Conservation (phyloP, 2,797 vertebrate genomes). For the Babyrousa celebensis region DNA sequence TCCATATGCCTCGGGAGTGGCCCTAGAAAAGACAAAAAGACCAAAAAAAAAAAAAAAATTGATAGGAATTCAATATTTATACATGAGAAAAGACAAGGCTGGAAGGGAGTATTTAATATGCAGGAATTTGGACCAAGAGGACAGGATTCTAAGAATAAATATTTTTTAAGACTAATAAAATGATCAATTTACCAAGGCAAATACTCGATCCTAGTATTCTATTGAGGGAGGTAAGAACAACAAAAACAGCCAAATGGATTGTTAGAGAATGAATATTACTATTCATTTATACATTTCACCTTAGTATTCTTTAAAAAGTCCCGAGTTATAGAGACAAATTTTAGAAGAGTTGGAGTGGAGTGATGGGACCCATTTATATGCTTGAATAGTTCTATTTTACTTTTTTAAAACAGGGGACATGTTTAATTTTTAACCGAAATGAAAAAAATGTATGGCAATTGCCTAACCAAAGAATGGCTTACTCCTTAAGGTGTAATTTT, state of each 20-base stretch:
- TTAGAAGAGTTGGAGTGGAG: constrained; percentile 28
- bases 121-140: neutral
- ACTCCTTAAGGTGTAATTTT: constrained; percentile 40
- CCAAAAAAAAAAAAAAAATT: neutral
- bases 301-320: constrained; percentile 65
- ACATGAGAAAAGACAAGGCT: constrained; percentile 28
- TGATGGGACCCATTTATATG: constrained; percentile 1
- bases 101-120: neutral
- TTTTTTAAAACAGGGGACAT: constrained; percentile 18
- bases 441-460: constrained; percentile 3
- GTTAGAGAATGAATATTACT: constrained; percentile 10
- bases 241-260: neutral
- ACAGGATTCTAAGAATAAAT: constrained; percentile 26
- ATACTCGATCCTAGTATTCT: constrained; percentile 45
- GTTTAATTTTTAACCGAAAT: constrained; percentile 63
- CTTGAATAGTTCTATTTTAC: constrained; percentile 38
- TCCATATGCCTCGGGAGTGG: no score
- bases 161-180: constrained; percentile 41
- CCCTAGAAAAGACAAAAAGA: no score
- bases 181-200: neutral
- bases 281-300: constrained; percentile 60
- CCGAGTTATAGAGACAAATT: constrained; percentile 16
- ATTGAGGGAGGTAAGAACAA: constrained; percentile 36
- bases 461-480: neutral
- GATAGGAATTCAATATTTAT: constrained; percentile 35